Percentiles rank a stretch among this genome's conserved stretches.
These are phyloP conservation scores for Acanthopagrus latus DNA, from an alignment of 2,797 vertebrate species.

Conservation along the genomic window DNA sequence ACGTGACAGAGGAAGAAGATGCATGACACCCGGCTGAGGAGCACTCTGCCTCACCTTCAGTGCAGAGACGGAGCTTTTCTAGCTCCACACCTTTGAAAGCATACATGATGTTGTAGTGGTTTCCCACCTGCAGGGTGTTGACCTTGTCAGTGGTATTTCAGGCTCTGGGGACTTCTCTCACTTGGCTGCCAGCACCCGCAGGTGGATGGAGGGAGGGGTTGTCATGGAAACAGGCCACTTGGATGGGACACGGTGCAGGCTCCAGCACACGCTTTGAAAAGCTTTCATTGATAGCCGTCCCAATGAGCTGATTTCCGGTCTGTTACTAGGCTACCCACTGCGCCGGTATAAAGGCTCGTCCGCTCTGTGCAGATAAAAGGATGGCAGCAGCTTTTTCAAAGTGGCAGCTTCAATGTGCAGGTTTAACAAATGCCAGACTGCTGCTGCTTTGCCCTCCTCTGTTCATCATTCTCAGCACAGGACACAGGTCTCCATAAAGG, in stretches of 20 bases:
- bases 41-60: constrained; percentile 34
- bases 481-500: constrained; percentile 56
- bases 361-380: constrained; percentile 49
- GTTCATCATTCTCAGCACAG: constrained; percentile 44
- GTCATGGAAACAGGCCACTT: constrained; percentile 83
- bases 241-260: constrained; percentile 71
- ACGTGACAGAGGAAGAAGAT: neutral
- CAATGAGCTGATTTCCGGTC: constrained; percentile 69
- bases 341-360: constrained; percentile 27
- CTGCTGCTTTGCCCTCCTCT: constrained; percentile 24
- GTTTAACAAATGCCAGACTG: constrained; percentile 50
- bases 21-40: constrained; percentile 4
- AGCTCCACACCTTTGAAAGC: constrained; percentile 61
- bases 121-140: constrained; percentile 78
- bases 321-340: constrained; percentile 59
- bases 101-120: constrained; percentile 70
- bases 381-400: constrained; percentile 33
- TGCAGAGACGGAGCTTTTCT: constrained; percentile 44
- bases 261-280: constrained; percentile 70
- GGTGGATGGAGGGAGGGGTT: constrained; percentile 79
- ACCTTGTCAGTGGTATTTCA: constrained; percentile 85
- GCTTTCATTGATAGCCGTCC: constrained; percentile 76
- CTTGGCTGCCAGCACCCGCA: constrained; percentile 75
- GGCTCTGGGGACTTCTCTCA: constrained; percentile 75
- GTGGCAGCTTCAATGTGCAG: constrained; percentile 40